Evolutionary conservation across 2,888 invertebrate genomes (phyloP).

Genomic region (Tenthredo scrophulariae): DNA sequence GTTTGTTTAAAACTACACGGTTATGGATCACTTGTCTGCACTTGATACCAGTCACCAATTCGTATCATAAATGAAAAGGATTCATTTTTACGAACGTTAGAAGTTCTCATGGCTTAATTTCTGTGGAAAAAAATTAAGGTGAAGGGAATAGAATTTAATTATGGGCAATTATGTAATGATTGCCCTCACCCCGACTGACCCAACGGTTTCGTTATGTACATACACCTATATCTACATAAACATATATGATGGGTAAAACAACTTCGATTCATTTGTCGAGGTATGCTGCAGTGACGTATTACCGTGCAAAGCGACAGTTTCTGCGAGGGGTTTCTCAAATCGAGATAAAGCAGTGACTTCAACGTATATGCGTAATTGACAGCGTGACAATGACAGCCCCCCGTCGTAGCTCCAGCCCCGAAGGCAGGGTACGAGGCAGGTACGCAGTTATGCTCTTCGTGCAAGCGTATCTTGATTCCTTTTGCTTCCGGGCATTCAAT

Average conservation of each 20-base stretch:
- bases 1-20: background rate
- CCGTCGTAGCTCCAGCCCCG: constrained; percentile 30
- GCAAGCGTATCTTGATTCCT: constrained; percentile 32
- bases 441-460: constrained; percentile 29
- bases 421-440: constrained; percentile 39
- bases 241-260: constrained; percentile 21
- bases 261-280: constrained; percentile 38
- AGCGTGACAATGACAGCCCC: constrained; percentile 49
- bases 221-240: background rate
- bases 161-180: background rate
- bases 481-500: constrained; percentile 32
- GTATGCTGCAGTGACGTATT: constrained; percentile 13
- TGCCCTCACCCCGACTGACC: background rate
- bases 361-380: constrained; percentile 46
- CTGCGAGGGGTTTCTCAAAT: constrained; percentile 36
- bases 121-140: background rate
- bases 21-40: background rate
- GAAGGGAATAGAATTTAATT: background rate
- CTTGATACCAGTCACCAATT: background rate
- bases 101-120: background rate
- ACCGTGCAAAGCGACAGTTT: constrained; percentile 31
- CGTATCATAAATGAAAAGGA: background rate
- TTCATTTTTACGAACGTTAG: background rate
- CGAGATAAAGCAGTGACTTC: constrained; percentile 39
- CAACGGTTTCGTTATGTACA: background rate